phyloP scores from a whole-genome alignment of 2,113 vertebrate species.

The Melospiza melodia region DNA sequence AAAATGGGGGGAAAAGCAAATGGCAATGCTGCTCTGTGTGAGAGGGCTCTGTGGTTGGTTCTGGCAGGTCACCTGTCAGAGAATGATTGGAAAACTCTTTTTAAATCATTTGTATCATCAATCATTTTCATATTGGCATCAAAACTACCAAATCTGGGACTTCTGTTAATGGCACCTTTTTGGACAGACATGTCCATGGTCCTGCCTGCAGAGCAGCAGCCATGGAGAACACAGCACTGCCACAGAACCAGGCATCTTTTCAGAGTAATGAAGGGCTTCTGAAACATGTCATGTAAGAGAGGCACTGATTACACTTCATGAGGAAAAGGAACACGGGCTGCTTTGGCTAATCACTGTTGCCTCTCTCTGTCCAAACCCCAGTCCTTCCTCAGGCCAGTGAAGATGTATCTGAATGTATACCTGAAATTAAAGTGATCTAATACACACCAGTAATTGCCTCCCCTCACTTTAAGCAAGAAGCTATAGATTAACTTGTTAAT shows the following conservation, averaged over 20 bases:
- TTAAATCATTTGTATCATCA: neutral
- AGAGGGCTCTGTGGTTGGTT: neutral
- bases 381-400: neutral
- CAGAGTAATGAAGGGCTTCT: conserved; percentile 47
- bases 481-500: conserved; percentile 63
- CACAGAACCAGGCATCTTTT: neutral
- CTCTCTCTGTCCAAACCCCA: neutral
- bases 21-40: neutral
- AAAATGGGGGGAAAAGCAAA: neutral
- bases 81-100: neutral
- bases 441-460: conserved; percentile 28
- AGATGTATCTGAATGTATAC: neutral
- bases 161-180: neutral
- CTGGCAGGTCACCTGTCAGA: neutral
- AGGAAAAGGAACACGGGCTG: neutral
- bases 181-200: neutral
- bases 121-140: neutral
- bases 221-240: neutral
- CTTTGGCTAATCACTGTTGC: conserved; percentile 56
- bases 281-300: conserved; percentile 44
- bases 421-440: conserved; percentile 58
- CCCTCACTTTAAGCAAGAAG: conserved; percentile 21
- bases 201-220: neutral
- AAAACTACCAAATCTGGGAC: neutral
- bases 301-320: conserved; percentile 59